These are phyloP conservation scores for Sebastolobus alascanus DNA, from an alignment of 2,797 vertebrate species.

Conservation along the genomic window DNA sequence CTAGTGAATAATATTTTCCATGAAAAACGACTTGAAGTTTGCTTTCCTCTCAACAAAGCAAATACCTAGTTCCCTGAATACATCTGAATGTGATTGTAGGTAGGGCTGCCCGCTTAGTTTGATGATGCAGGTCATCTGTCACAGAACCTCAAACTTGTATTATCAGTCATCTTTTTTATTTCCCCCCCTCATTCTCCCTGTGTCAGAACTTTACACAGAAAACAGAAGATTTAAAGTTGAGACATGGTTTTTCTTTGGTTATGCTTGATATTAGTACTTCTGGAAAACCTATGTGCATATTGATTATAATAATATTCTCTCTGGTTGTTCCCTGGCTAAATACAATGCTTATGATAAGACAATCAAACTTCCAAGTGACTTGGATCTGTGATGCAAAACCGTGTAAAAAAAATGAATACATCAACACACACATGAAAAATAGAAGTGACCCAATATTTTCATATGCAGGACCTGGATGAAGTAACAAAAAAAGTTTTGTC, in stretches of 20 bases:
- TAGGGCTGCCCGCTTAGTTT: background rate
- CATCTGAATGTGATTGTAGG: constrained; percentile 46
- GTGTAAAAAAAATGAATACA: too few species aligned
- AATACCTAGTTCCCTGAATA: constrained; percentile 37
- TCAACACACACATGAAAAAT: too few species aligned
- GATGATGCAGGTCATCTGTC: constrained; percentile 34
- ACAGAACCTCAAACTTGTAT: background rate
- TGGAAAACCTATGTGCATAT: background rate
- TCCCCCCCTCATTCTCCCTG: background rate
- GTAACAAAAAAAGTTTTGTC: too few species aligned
- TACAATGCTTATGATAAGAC: background rate
- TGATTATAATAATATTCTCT: background rate
- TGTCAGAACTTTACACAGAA: background rate
- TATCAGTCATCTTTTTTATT: background rate
- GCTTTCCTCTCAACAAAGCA: constrained; percentile 38
- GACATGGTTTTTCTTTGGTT: background rate
- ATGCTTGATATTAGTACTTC: background rate
- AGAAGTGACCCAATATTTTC: too few species aligned
- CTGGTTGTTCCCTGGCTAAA: background rate
- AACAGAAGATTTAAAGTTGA: background rate
- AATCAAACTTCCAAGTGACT: too few species aligned
- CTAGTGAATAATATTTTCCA: constrained; percentile 68
- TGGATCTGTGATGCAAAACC: too few species aligned
- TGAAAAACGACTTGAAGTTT: constrained; percentile 54
- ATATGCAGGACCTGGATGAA: too few species aligned